Percentiles rank a stretch among this genome's conserved stretches.
phyloP scores from a whole-genome alignment of 1,140 invertebrate species.

The Philopotamus ludificatus region DNA sequence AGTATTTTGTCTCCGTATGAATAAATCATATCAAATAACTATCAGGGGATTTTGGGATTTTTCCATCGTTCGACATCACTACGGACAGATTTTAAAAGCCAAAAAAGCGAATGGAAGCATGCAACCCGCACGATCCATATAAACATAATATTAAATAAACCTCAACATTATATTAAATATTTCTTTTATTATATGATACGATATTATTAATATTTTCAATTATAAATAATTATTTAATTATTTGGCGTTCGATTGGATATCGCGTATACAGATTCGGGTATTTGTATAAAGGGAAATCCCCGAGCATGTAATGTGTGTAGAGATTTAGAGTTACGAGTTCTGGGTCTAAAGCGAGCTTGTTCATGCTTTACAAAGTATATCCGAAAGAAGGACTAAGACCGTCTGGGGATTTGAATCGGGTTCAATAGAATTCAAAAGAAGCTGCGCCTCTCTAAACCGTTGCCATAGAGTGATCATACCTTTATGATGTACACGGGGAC shows the following conservation, averaged over 20 bases:
- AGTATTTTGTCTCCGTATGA: constrained; percentile 42
- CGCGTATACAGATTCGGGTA: constrained; percentile 39
- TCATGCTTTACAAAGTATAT: constrained; percentile 2
- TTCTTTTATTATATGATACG: no score
- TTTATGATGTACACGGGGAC: not conserved
- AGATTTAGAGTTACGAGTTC: constrained; percentile 29
- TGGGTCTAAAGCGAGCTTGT: not conserved
- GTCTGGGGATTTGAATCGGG: constrained; percentile 22
- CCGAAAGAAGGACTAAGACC: constrained; percentile 8
- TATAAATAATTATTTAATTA: no score
- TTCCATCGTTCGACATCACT: constrained; percentile 35
- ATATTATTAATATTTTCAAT: no score
- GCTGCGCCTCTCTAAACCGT: constrained; percentile 15
- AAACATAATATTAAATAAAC: no score
- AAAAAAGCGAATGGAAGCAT: not conserved
- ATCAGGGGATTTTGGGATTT: constrained; percentile 42
- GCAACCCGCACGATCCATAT: not conserved
- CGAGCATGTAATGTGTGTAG: constrained; percentile 41
- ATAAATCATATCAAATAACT: constrained; percentile 44
- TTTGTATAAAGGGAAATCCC: constrained; percentile 40
- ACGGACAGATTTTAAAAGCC: constrained; percentile 11
- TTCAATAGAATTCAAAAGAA: constrained; percentile 34
- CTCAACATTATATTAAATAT: no score
- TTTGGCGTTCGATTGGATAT: constrained; percentile 21
- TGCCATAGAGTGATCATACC: constrained; percentile 1